Evolutionary conservation across 2,113 vertebrate species (phyloP).

Genomic region (Clarias magur): DNA sequence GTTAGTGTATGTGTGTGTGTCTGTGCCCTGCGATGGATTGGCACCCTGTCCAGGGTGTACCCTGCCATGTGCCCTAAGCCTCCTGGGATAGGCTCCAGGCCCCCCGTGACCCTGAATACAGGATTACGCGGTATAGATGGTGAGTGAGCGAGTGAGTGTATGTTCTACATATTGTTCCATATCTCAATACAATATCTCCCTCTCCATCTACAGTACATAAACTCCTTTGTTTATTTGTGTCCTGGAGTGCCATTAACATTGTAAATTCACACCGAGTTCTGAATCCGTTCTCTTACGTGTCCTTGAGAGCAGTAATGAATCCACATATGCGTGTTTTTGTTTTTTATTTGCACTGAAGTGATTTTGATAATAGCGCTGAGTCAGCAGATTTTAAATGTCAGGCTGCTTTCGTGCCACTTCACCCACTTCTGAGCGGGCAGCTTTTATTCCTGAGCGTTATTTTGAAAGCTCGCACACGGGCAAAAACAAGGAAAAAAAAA

Average conservation of each 20-base stretch:
- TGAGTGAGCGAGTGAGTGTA: no score
- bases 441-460: neutral
- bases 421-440: neutral
- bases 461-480: neutral
- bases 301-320: neutral
- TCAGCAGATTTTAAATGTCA: constrained; percentile 10
- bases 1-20: no score
- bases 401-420: neutral
- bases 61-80: no score
- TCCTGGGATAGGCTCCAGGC: no score
- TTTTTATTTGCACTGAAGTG: neutral
- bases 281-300: neutral
- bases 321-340: neutral
- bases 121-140: no score
- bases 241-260: neutral
- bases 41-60: no score
- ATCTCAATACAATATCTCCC: no score
- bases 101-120: no score
- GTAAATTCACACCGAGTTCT: neutral
- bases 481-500: neutral
- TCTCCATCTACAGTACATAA: neutral
- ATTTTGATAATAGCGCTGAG: neutral
- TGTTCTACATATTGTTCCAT: no score
- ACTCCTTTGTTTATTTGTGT: neutral
- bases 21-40: no score